Evolutionary conservation across 2,888 invertebrate genomes (phyloP), one percentile per base, ranked within the genome.

Genomic region (Hyalella azteca): DNA sequence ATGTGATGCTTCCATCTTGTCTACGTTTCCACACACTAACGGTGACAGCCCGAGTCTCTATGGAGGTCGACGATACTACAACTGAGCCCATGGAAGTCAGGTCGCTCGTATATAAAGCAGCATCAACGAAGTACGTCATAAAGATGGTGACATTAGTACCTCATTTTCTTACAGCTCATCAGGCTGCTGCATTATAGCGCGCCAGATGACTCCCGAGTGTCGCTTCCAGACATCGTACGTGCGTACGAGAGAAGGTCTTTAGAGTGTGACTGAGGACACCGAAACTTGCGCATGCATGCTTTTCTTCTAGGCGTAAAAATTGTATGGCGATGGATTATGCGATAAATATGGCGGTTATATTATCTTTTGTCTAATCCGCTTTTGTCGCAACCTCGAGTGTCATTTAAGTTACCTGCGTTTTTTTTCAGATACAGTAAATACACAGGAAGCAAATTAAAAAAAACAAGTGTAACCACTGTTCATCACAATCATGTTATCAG

Each of bases 151-250:
- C 75, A 45, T 75, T 75, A 75, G 75, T 75, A 45, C 26, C 75
- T 75, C 75, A 41, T 75, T 75, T 75, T 45, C 75, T 26, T 66
- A 66, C 66, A 66, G 66, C 66, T 66, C 66, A 66, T 66, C 66
- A 66, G 66, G 29, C 66, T 32, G 36, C 36, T 36, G 66, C 66
- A 66, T 66, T 66, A 66, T 66, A 36, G 66, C 66, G 36, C 19
- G 1, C 66, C 66, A 66, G 66, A 66, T 66, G 66, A 66, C 66
- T 66, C 66, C 66, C 29, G 40, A 77, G 79, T 59, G 48, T 45
- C 49, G 32, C 48, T n/a, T 3, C 3, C n/a, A 32, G 77, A 77
- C 39, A 13, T 59, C n/a, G n/a, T n/a, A n/a, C n/a, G n/a, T n/a
- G n/a, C n/a, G n/a, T n/a, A 19, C 22, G 26, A 26, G 36, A 73